Evolutionary conservation across 2,888 invertebrate species (phyloP), one percentile per base, ranked within the genome.

Genomic region (Caenorhabditis macrosperma): DNA sequence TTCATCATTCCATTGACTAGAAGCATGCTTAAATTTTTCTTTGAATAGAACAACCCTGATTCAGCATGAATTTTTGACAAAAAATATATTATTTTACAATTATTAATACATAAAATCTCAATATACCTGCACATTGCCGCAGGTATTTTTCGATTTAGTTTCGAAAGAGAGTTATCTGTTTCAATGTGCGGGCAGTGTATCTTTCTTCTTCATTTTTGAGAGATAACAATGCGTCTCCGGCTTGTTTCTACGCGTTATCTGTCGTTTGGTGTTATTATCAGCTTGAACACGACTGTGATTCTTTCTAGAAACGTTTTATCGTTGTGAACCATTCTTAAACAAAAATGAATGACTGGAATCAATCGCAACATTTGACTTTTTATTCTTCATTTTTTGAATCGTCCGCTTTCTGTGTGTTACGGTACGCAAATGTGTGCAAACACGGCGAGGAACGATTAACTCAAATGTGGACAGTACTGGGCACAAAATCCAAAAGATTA

Each of bases 391-490:
- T 50, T 12, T 60, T 52, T 28, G 38, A 69, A 69, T 20, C 0
- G 24, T 52, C 52, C 69, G 69, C 69, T 20, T 48, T 22, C 24
- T 6, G 38, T 24, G 20, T 9, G 6, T n/a, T 60, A 69, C 69
- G 50, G 69, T 69, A 69, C 38, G 69, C 69, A 30, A 48, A 30
- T 41, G 12, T 50, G 60, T 60, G 59, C 44, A 69, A 69, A 69
- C 60, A 69, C 60, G 5, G 22, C 24, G 28, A 12, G n/a, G 20
- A 48, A 67, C 3, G 48, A 9, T 20, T 20, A 12, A 48, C 10
- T 48, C 7, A 48, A 24, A 24, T 48, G 48, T 9, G 22, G 15
- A 48, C 22, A 2, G 24, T 48, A 52, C 22, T 6, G n/a, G n/a
- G n/a, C n/a, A n/a, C 12, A 22, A 3, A 15, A 48, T 12, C 24